Evolutionary conservation across 2,888 invertebrate genomes (phyloP).

Genomic region (Drosophila borealis): DNA sequence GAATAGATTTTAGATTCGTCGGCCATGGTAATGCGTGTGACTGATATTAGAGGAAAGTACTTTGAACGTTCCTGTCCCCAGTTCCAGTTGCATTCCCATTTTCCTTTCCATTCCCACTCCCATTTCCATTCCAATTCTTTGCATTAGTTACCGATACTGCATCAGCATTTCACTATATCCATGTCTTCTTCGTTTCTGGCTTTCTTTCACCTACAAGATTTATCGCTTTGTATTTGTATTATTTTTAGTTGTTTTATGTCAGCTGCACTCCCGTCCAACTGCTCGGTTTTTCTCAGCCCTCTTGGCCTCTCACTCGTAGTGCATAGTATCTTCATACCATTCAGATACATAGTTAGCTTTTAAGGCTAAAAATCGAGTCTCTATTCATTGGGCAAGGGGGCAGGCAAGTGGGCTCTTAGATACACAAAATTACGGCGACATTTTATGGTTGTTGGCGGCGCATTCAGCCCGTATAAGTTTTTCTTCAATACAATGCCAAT

Average conservation of each 20-base stretch:
- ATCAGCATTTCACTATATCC: constrained; percentile 49
- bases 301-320: not conserved
- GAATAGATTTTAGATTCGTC: constrained; percentile 57
- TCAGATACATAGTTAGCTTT: constrained; percentile 41
- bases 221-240: constrained; percentile 81
- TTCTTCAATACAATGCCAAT: constrained; percentile 29
- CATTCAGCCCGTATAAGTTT: constrained; percentile 30
- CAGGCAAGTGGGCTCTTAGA: not conserved
- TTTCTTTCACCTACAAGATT: constrained; percentile 82
- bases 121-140: constrained; percentile 22
- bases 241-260: constrained; percentile 80
- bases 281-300: constrained; percentile 1
- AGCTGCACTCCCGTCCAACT: constrained; percentile 52
- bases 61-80: constrained; percentile 42
- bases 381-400: not conserved
- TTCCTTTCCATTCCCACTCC: constrained; percentile 2
- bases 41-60: constrained; percentile 76
- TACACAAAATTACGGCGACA: constrained; percentile 27
- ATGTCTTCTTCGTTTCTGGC: constrained; percentile 45
- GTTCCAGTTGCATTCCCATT: constrained; percentile 5
- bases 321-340: constrained; percentile 3
- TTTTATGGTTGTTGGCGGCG: constrained; percentile 49
- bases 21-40: constrained; percentile 70
- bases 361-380: constrained; percentile 7
- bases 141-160: constrained; percentile 44